Percentiles rank a stretch among this genome's conserved stretches.
Evolutionary conservation across 2,888 invertebrate species (phyloP).

Genomic region (Cheiracanthium punctorium): DNA sequence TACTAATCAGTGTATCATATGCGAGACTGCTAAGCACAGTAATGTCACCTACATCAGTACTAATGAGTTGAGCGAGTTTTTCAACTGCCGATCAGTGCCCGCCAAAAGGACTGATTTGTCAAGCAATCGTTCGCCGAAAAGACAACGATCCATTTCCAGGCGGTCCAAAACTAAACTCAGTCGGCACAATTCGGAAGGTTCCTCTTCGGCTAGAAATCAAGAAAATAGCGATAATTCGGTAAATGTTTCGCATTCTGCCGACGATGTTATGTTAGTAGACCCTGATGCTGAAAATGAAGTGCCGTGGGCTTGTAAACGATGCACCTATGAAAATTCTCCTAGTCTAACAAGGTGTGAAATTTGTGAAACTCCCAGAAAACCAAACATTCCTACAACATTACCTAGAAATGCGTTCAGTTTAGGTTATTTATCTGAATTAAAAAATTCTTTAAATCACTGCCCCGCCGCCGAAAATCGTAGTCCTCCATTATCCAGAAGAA

Average conservation of each 20-base stretch:
- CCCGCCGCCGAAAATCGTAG: conserved; percentile 43
- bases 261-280: conserved; percentile 69
- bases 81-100: conserved; percentile 61
- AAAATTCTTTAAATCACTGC: conserved; percentile 58
- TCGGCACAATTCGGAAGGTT: conserved; percentile 75
- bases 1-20: conserved; percentile 73
- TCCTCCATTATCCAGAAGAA: conserved; percentile 59
- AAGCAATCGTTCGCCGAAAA: conserved; percentile 77
- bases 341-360: conserved; percentile 84
- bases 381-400: conserved; percentile 76
- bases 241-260: conserved; percentile 67
- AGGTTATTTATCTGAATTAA: conserved; percentile 65
- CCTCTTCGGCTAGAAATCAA: conserved; percentile 28
- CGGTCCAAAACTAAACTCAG: conserved; percentile 79
- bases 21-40: conserved; percentile 70
- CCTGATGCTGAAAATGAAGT: conserved; percentile 75
- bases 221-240: conserved; percentile 45
- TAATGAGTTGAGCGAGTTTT: conserved; percentile 48
- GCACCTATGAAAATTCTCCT: conserved; percentile 85
- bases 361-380: conserved; percentile 82
- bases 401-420: conserved; percentile 75
- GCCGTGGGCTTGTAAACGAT: conserved; percentile 84
- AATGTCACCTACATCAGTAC: conserved; percentile 41
- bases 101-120: conserved; percentile 58
- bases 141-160: conserved; percentile 78